Evolutionary conservation across 2,888 invertebrate genomes (phyloP), one percentile per base, ranked within the genome.

Genomic region (Gnatocerus cornutus): DNA sequence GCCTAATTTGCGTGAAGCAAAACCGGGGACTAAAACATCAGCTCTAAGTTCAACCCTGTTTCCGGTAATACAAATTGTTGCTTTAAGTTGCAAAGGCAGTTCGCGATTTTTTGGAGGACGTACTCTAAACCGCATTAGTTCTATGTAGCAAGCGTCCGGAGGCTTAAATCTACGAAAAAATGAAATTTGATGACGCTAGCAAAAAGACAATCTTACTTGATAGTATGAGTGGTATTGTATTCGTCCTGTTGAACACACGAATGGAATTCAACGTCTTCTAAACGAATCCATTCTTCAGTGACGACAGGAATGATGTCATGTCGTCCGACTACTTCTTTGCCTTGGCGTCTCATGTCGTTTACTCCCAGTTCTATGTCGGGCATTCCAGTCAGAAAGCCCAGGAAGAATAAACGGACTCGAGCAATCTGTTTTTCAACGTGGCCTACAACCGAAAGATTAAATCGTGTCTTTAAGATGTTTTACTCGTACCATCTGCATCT

Each of bases 261-360:
- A 86, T 99, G 98, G 85, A 99, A 98, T 85, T 98, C 97, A 0
- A 95, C 91, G 53, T 92, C 90, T 86, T 99, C 98, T 62, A 99
- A 89, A 41, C 97, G 91, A 81, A 99, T 99, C 99, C 99, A 99
- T 86, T 99, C 97, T 86, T 99, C 99, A 0, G 99, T 99, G 71
- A 95, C 95, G 12, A 97, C 96, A 14, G 99, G 99, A 83, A 99
- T 97, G 84, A 99, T 99, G 86, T 99, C 99, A 85, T 98, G 98
- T 2, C 99, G 89, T 0, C 99, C 98, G 0, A 99, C 99, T 59
- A 99, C 98, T 88, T 99, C 99, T 85, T 93, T 94, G n/a, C 99
- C 99, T 85, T 98, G 96, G n/a, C 98, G 89, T 85, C 96, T 90
- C 89, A 97, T 90, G 86, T 99, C 99, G 85, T 99, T 99, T 66